Conservation (phyloP, 2,113 vertebrate species). For the Lepidothrix coronata region DNA sequence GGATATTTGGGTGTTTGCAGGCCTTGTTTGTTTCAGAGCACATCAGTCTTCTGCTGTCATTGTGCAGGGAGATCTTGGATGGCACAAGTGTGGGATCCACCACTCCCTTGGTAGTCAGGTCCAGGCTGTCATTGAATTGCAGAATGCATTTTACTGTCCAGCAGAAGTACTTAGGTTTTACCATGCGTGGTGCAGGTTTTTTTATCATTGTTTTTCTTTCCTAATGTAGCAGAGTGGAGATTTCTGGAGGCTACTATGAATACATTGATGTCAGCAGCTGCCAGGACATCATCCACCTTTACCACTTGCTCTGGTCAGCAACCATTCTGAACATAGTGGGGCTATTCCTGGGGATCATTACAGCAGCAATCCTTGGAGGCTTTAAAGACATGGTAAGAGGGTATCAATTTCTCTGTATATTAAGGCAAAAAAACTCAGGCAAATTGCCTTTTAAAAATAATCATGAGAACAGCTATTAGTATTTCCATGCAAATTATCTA, state of each 20-base stretch:
- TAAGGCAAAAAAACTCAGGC: not conserved
- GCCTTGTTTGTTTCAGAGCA: not conserved
- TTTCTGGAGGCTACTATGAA: constrained; percentile 93
- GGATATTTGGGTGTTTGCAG: not conserved
- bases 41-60: accelerated
- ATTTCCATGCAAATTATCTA: not conserved
- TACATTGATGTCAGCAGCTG: constrained; percentile 96
- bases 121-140: not conserved
- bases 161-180: not conserved
- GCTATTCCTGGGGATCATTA: constrained; percentile 95
- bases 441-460: not conserved
- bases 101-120: not conserved
- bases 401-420: not conserved
- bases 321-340: constrained; percentile 95
- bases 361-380: constrained; percentile 93
- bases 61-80: not conserved
- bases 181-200: not conserved
- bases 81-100: not conserved
- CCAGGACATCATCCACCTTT: constrained; percentile 95
- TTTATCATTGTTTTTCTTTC: not conserved
- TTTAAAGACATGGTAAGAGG: constrained; percentile 95
- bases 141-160: not conserved
- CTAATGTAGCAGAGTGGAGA: constrained; percentile 76
- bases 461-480: not conserved
- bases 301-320: constrained; percentile 94